These are phyloP conservation scores for Hydrochoerus hydrochaeris DNA, from an alignment of 2,113 vertebrate genomes.

Conservation along the genomic window DNA sequence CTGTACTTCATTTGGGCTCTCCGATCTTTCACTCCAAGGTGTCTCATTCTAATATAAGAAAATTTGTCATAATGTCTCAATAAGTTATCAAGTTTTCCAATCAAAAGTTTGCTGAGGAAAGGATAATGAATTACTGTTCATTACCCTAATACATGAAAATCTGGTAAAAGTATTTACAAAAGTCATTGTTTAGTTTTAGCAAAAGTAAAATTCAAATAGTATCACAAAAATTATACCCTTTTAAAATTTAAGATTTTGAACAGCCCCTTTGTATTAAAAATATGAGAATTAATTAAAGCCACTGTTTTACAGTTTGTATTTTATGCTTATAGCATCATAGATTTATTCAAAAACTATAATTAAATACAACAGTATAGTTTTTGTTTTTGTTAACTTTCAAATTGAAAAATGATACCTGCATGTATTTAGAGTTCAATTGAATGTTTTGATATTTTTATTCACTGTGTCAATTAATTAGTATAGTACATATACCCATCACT, in stretches of 20 bases:
- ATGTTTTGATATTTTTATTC: too few relatives aligned
- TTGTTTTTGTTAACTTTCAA: not conserved
- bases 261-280: not conserved
- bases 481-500: too few relatives aligned
- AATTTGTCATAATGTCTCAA: constrained; percentile 1
- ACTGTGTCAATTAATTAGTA: too few relatives aligned
- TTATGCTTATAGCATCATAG: not conserved
- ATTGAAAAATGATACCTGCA: too few relatives aligned
- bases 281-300: not conserved
- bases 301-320: not conserved
- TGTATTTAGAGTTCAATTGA: too few relatives aligned
- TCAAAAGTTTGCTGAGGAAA: not conserved
- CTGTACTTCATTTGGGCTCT: not conserved
- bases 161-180: not conserved
- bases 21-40: not conserved
- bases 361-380: not conserved
- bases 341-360: constrained; percentile 7
- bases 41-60: not conserved
- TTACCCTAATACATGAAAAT: not conserved
- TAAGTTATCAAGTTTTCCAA: not conserved
- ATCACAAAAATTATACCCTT: not conserved
- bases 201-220: not conserved
- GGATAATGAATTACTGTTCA: not conserved
- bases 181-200: not conserved
- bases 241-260: not conserved